A percentile compares a stretch with the other conserved stretches of the same genome.
Evolutionary conservation across 2,797 vertebrate species (phyloP).

Genomic region (Tarsius wallacei): DNA sequence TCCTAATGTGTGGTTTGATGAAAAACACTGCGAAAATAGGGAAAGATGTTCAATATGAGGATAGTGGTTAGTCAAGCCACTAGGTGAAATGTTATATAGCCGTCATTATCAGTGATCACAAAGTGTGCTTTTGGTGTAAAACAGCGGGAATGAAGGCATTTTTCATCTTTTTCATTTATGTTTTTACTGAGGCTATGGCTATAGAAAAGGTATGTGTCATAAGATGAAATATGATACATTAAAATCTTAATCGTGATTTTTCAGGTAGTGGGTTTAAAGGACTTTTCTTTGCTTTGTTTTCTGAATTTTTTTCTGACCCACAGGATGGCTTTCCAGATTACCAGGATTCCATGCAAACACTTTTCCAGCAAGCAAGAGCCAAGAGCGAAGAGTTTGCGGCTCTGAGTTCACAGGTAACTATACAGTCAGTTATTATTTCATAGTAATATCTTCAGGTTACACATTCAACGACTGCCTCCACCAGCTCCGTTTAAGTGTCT

Average conservation of each 20-base stretch:
- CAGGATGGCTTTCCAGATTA: conserved; percentile 98
- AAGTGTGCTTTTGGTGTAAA: background rate
- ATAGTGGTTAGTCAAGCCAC: background rate
- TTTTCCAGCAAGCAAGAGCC: conserved; percentile 97
- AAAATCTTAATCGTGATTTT: background rate
- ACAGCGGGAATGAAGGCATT: background rate
- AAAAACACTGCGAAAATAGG: too few relatives aligned
- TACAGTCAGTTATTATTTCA: background rate
- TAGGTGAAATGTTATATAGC: background rate
- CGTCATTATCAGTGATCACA: background rate
- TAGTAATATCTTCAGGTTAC: background rate
- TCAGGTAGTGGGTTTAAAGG: background rate
- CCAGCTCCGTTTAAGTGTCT: conserved; percentile 15
- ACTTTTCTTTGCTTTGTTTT: conserved; percentile 1
- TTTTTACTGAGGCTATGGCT: conserved; percentile 37
- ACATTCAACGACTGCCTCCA: background rate
- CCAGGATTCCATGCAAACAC: conserved; percentile 96
- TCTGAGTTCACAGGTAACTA: conserved; percentile 95
- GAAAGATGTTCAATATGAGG: background rate
- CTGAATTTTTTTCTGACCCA: conserved; percentile 73
- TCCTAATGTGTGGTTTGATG: too few relatives aligned
- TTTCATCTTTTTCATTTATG: background rate
- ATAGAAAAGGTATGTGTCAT: conserved; percentile 9
- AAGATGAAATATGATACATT: background rate
- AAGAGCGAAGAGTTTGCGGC: conserved; percentile 95